Base-by-base conservation (phyloP, 1,140 invertebrate species). In the Lanistes nyassanus region DNA sequence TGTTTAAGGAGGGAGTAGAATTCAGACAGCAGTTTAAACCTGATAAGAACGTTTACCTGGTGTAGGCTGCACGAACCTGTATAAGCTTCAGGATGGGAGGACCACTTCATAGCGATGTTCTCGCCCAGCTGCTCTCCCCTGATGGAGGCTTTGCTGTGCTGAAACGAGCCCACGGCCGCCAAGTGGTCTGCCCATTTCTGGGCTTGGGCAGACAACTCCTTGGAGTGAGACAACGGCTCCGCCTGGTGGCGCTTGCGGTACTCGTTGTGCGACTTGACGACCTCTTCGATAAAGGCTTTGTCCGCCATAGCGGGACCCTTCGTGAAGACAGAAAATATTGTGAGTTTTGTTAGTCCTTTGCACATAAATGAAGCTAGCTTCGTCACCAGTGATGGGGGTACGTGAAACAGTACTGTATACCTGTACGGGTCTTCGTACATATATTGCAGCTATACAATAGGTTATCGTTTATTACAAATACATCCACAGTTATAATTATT, bases 181-280 rank as follows among this genome's bases (percentile, higher is more conserved):
- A 97, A 84, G 70, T 92, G 90, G 76, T 94, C 93, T 0, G 95
- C 95, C 95, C 95, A 96, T 85, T 94, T 93, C 88, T 96, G 93
- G 39, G 95, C 94, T 82, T 93, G 92, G 81, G 93, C 92, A 82
- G 93, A 94, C n/a, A 96, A 87, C 92, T 95, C 80, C 13, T 79
- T 67, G 65, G 70, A 95, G 89, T 39, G 93, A 91, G 5, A 60
- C 31, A 51, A 47, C 58, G 69, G 47, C 64, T 64, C 56, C 23
- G 92, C 93, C 65, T 92, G 92, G 87, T 97, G 95, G 81, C 92
- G 93, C 78, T 89, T 89, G 78, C 95, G 90, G 82, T 94, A 95
- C 66, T 94, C 92, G 85, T 96, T 96, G 85, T 96, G 95, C 34
- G 93, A 90, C 65, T 92, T 90, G 16, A 86, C 70, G 11, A 84